Percentiles rank a stretch among this genome's conserved stretches.
phyloP scores from a whole-genome alignment of 2,888 invertebrate species.

The Strigamia maritima region DNA sequence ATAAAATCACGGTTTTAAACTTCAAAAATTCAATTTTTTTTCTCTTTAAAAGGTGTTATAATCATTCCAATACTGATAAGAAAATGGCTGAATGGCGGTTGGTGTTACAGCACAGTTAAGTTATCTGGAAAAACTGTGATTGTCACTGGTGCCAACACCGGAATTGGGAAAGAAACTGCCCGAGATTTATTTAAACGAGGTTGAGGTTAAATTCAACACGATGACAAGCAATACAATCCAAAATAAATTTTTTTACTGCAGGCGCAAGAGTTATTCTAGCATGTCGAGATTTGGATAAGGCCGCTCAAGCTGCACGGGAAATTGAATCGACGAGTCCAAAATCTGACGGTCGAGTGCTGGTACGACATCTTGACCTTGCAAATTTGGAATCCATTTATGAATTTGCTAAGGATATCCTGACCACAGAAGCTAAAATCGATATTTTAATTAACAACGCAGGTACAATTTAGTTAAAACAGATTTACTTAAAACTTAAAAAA shows the following conservation, averaged over 20 bases:
- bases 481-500: not conserved
- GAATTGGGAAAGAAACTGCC: not conserved
- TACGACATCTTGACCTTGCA: not conserved
- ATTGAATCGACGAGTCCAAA: not conserved
- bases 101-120: not conserved
- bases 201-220: not conserved
- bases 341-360: not conserved
- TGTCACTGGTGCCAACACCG: conserved; percentile 2
- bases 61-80: not conserved
- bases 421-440: conserved; percentile 8
- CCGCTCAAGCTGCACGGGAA: not conserved
- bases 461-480: not conserved
- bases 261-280: conserved; percentile 82
- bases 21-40: too few species aligned
- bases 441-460: conserved; percentile 37
- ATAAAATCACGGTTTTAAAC: too few species aligned
- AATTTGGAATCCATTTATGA: conserved; percentile 1
- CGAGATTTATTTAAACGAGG: not conserved
- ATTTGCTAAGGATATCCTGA: conserved; percentile 1
- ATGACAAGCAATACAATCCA: too few species aligned
- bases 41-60: too few species aligned
- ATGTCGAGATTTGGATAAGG: conserved; percentile 69
- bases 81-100: not conserved
- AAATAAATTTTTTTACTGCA: too few species aligned
- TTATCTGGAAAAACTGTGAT: not conserved